A percentile compares a stretch with the other conserved stretches of the same genome.
Conservation (phyloP, 2,113 vertebrate genomes). For the Leptodactylus fuscus region DNA sequence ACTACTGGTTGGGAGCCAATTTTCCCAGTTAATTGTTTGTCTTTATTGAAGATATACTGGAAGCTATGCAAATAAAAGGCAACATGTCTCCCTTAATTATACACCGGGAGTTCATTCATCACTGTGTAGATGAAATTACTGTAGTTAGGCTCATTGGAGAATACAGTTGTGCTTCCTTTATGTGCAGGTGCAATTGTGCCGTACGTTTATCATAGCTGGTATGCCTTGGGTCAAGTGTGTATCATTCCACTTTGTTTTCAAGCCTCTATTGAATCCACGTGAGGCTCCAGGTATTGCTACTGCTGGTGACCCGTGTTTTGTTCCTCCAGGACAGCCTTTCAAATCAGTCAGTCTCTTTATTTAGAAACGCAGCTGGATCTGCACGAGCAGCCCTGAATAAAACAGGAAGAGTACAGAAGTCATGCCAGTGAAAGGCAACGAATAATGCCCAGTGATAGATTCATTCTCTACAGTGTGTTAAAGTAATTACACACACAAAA, state of each 20-base stretch:
- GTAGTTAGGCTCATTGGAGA: not conserved
- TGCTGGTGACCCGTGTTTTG: conserved; percentile 43
- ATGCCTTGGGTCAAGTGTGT: conserved; percentile 26
- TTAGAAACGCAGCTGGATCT: conserved; percentile 54
- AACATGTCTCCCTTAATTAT: not conserved
- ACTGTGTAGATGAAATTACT: conserved; percentile 1
- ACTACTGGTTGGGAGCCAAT: conserved; percentile 12
- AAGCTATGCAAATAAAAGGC: conserved; percentile 25
- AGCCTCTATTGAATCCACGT: not conserved
- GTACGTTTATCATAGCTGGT: not conserved
- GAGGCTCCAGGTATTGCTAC: conserved; percentile 36
- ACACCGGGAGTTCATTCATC: not conserved
- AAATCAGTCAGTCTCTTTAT: conserved; percentile 50
- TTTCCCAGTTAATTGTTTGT: conserved; percentile 15
- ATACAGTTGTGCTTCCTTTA: not conserved
- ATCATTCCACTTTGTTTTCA: conserved; percentile 17
- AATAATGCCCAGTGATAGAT: conserved; percentile 23
- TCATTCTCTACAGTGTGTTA: conserved; percentile 38
- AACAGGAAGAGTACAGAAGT: conserved; percentile 31
- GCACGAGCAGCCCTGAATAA: conserved; percentile 44
- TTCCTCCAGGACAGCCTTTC: conserved; percentile 47
- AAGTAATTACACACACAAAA: conserved; percentile 37
- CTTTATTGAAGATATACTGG: conserved; percentile 26
- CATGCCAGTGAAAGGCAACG: conserved; percentile 16
- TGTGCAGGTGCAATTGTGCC: not conserved